Conservation (phyloP, 2,888 invertebrate species). For the Chymomyza fuscimana region DNA sequence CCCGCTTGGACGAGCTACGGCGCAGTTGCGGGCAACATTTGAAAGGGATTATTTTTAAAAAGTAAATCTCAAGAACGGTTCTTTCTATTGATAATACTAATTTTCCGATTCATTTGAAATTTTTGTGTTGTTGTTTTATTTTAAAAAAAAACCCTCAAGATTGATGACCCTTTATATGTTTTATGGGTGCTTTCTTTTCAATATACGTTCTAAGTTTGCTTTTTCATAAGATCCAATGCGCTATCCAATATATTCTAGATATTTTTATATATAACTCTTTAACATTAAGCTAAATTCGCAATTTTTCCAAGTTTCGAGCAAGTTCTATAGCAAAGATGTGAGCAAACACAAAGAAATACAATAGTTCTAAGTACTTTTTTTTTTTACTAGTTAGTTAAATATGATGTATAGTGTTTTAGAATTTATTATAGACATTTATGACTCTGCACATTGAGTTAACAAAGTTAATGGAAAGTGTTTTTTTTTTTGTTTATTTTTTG, state of each 20-base stretch:
- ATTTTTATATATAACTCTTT: background rate
- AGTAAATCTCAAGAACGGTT: no score
- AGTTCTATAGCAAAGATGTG: background rate
- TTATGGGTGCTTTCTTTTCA: background rate
- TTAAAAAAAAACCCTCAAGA: no score
- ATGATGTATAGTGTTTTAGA: conserved; percentile 20
- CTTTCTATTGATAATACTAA: no score
- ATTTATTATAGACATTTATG: conserved; percentile 49
- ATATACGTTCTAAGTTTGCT: background rate
- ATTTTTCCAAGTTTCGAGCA: background rate
- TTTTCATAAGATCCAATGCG: background rate
- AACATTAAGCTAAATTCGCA: background rate
- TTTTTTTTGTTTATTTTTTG: background rate
- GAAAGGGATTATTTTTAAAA: no score
- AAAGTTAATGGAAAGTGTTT: conserved; percentile 27
- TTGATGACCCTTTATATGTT: no score
- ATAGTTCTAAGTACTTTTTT: background rate
- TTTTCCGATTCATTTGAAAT: no score
- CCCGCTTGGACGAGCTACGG: no score
- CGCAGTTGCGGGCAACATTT: no score
- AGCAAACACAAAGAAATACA: background rate
- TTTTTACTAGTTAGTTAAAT: background rate
- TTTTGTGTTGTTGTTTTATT: no score
- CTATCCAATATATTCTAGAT: background rate
- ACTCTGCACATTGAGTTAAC: conserved; percentile 41